Conservation (phyloP, 2,113 vertebrate genomes). For the Guaruba guarouba region DNA sequence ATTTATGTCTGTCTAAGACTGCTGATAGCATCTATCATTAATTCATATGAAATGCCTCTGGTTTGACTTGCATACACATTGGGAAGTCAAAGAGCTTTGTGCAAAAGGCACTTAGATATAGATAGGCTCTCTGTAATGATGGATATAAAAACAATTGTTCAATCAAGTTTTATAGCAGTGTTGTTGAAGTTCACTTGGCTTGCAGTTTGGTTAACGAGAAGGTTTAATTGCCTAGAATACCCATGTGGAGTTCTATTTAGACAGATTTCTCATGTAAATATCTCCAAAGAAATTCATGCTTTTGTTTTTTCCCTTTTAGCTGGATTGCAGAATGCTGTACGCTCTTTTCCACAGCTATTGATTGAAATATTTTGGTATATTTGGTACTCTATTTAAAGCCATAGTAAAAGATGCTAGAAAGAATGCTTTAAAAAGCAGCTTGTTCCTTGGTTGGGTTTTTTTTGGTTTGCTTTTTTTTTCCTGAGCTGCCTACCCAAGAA, state of each 20-base stretch:
- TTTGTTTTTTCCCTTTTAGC: neutral
- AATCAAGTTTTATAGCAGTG: neutral
- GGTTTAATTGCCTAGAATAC: neutral
- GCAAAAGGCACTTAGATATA: neutral
- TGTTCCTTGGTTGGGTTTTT: neutral
- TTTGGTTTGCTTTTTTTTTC: neutral
- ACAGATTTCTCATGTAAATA: neutral
- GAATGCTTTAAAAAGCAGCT: neutral
- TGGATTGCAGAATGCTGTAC: neutral
- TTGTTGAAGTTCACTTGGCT: neutral
- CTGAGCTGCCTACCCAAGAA: neutral
- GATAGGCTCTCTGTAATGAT: neutral
- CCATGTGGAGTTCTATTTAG: neutral
- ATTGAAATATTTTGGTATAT: neutral
- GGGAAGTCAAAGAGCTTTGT: neutral
- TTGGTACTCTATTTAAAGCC: neutral
- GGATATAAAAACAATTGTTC: neutral
- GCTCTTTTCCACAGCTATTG: neutral
- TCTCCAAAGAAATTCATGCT: neutral
- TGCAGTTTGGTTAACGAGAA: neutral
- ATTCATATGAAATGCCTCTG: neutral
- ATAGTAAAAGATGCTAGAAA: conserved; percentile 2
- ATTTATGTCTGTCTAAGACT: neutral
- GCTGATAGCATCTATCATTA: neutral
- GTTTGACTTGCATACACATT: neutral